phyloP scores from a whole-genome alignment of 2,888 invertebrate species.

The Boloria selene region DNA sequence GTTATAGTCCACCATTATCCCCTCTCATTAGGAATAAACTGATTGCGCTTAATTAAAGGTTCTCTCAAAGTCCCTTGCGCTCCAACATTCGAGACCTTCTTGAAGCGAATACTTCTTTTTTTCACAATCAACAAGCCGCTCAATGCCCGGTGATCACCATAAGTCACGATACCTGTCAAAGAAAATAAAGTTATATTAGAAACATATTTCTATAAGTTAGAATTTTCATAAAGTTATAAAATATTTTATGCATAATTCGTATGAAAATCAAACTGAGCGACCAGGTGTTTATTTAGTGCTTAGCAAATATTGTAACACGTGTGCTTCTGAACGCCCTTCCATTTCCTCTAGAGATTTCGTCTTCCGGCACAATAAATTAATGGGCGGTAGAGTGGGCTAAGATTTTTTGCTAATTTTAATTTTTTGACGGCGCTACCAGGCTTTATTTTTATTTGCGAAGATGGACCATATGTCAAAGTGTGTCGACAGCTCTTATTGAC shows the following conservation, averaged over 20 bases:
- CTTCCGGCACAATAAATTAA: constrained; percentile 80
- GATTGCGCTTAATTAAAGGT: constrained; percentile 82
- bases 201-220: constrained; percentile 23
- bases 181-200: constrained; percentile 46
- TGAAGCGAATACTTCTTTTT: constrained; percentile 74
- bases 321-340: constrained; percentile 70
- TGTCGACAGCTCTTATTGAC: constrained; percentile 56
- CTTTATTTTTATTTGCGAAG: constrained; percentile 48
- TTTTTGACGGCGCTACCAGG: constrained; percentile 64
- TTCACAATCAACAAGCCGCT: constrained; percentile 78
- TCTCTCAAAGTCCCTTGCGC: constrained; percentile 72
- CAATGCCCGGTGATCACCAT: constrained; percentile 76
- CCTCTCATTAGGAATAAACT: constrained; percentile 82
- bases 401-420: constrained; percentile 67
- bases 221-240: constrained; percentile 31
- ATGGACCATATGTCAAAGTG: constrained; percentile 62
- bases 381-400: constrained; percentile 57
- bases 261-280: constrained; percentile 55
- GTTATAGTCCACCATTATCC: constrained; percentile 79
- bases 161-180: constrained; percentile 73
- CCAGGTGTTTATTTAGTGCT: constrained; percentile 74
- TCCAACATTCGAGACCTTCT: constrained; percentile 66
- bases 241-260: constrained; percentile 44
- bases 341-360: constrained; percentile 81
- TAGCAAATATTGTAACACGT: constrained; percentile 82